These are phyloP conservation scores for Notospermus geniculatus DNA, from an alignment of 1,140 invertebrate species.

Conservation along the genomic window DNA sequence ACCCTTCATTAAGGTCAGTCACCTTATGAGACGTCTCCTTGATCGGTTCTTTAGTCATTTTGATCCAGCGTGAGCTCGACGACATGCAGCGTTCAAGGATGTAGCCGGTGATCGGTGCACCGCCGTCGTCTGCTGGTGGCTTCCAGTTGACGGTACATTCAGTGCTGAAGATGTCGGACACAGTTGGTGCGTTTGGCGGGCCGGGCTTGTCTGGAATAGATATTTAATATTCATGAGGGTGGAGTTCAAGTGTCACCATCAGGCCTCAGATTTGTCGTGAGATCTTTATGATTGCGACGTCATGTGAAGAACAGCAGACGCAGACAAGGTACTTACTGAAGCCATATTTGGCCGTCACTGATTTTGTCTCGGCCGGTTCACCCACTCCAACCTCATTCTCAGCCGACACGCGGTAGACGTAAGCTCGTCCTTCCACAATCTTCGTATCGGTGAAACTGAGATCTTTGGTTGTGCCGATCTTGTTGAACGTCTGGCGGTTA, in stretches of 20 bases:
- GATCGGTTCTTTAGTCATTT: constrained; percentile 34
- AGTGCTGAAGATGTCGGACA: constrained; percentile 89
- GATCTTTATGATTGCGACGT: too few species aligned
- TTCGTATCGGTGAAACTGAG: constrained; percentile 80
- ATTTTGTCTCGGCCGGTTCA: constrained; percentile 84
- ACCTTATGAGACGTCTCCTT: constrained; percentile 69
- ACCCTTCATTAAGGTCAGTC: constrained; percentile 80
- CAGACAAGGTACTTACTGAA: constrained; percentile 45
- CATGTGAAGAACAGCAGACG: too few species aligned
- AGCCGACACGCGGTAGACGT: constrained; percentile 93
- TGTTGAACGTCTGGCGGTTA: constrained; percentile 82
- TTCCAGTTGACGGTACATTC: constrained; percentile 94
- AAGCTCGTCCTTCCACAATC: constrained; percentile 89
- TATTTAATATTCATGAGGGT: too few species aligned
- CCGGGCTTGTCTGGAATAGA: constrained; percentile 65
- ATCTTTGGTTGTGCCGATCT: constrained; percentile 61
- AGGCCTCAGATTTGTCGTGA: too few species aligned
- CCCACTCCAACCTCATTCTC: constrained; percentile 92
- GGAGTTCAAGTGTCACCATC: too few species aligned
- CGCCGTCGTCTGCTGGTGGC: constrained; percentile 97
- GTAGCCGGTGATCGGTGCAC: constrained; percentile 88
- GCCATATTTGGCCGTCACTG: constrained; percentile 56
- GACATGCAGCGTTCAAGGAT: constrained; percentile 73
- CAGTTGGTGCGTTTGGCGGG: constrained; percentile 80
- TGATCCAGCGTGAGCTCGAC: constrained; percentile 37